Evolutionary conservation across 2,113 vertebrate species (phyloP).

Genomic region (Poeciliopsis turrubarensis): DNA sequence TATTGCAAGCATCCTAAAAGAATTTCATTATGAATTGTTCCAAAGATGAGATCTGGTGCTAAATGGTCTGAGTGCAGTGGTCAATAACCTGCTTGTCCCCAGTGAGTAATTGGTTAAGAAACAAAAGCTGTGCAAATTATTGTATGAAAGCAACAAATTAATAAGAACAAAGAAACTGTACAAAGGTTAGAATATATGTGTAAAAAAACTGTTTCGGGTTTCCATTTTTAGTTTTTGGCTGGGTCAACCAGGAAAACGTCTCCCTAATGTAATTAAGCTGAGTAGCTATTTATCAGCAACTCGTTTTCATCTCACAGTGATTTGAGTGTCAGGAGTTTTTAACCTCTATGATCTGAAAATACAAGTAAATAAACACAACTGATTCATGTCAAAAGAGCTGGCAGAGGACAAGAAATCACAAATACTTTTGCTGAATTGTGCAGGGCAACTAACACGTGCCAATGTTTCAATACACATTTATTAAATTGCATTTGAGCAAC

Average conservation of each 20-base stretch:
- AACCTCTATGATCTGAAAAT: constrained; percentile 20
- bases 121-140: constrained; percentile 25
- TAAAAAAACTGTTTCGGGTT: too few relatives aligned
- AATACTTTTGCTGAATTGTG: constrained; percentile 14
- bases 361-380: constrained; percentile 16
- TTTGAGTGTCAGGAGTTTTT: constrained; percentile 19
- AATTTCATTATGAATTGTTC: constrained; percentile 44
- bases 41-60: constrained; percentile 28
- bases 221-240: constrained; percentile 27
- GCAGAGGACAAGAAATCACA: neutral
- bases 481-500: constrained; percentile 16
- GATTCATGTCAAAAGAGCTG: constrained; percentile 16
- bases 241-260: constrained; percentile 30
- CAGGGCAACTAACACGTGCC: constrained; percentile 26
- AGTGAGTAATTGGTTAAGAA: constrained; percentile 15
- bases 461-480: constrained; percentile 26
- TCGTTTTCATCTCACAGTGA: constrained; percentile 33
- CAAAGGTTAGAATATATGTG: constrained; percentile 33
- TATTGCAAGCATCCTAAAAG: constrained; percentile 43
- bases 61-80: constrained; percentile 30
- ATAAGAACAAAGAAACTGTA: constrained; percentile 54
- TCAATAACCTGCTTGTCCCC: constrained; percentile 14
- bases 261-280: constrained; percentile 52
- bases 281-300: constrained; percentile 30
- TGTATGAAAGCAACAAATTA: constrained; percentile 35